Base-by-base conservation (phyloP, 2,888 invertebrate genomes). In the Cheilosia scutellata region DNA sequence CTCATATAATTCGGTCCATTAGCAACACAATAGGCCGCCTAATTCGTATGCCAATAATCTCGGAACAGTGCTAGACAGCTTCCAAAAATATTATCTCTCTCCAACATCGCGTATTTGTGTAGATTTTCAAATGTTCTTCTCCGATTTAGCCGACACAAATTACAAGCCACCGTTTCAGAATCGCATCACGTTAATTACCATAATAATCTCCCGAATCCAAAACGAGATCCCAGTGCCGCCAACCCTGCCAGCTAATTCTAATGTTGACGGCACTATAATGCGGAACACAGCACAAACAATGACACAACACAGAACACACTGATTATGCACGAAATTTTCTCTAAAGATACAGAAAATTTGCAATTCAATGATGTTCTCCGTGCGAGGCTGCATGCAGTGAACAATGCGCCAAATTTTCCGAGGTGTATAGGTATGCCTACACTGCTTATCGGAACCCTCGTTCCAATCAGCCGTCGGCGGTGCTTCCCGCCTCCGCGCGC, bases 321-420 rank as follows among this genome's bases (percentile, higher is more conserved):
- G 65, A 76, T 76, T 76, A 70, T 82, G 71, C 72, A 76, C 51
- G 42, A 57, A 71, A 82, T 62, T 71, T 75, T 29, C 31, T 76
- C 76, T 37, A 80, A 75, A 82, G 71, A 82, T 76, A 71, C 58
- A 76, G 58, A 76, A 55, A 82, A 76, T 76, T 82, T 82, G 76
- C 82, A 82, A 71, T 82, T 82, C 76, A 82, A 71, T 82, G 65
- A 82, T 76, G 80, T 68, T n/a, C 42, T 31, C 37, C 44, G 49
- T 31, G 62, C n/a, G 68, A 68, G 40, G 29, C 29, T 20, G 55
- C 63, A 71, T n/a, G 11, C 60, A 47, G 51, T 53, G 53, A 84
- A 79, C 80, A 80, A 75, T 71, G 84, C 70, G 65, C 75, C 60
- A 75, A 84, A 80, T 79, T 71, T 66, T 60, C 33, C 37, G 33